These are phyloP conservation scores for Euproctis similis DNA, from an alignment of 2,888 invertebrate genomes.

Conservation along the genomic window DNA sequence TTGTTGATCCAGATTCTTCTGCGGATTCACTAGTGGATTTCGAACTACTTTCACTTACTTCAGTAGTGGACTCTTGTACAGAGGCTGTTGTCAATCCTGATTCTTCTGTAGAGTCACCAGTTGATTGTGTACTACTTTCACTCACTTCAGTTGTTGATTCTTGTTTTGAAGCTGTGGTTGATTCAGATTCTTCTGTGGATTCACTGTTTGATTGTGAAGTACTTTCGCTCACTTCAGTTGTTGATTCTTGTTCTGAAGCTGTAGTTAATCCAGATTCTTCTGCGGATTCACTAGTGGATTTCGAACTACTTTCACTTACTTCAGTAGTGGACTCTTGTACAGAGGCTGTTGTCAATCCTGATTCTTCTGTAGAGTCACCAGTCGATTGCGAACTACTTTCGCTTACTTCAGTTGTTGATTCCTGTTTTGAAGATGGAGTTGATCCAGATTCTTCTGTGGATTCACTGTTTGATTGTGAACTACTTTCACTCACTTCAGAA, in stretches of 20 bases:
- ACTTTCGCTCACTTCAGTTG: neutral
- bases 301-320: conserved; percentile 1
- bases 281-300: neutral
- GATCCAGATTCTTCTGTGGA: neutral
- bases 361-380: neutral
- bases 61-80: conserved; percentile 9
- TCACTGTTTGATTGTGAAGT: neutral
- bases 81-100: neutral
- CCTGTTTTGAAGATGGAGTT: neutral
- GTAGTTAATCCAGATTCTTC: neutral
- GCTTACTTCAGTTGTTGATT: conserved; percentile 11
- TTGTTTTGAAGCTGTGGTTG: too few species aligned
- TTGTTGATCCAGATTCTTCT: neutral
- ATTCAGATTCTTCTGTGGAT: neutral
- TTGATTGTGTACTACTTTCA: neutral
- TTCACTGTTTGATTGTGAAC: neutral
- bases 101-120: too few species aligned
- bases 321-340: conserved; percentile 11
- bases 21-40: neutral
- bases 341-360: neutral
- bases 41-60: conserved; percentile 2
- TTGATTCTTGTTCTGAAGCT: neutral
- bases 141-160: too few species aligned
- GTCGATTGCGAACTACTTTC: neutral
- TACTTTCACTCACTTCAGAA: too few species aligned